These are phyloP conservation scores for Hypanus sabinus DNA, from an alignment of 2,113 vertebrate species.

Conservation along the genomic window DNA sequence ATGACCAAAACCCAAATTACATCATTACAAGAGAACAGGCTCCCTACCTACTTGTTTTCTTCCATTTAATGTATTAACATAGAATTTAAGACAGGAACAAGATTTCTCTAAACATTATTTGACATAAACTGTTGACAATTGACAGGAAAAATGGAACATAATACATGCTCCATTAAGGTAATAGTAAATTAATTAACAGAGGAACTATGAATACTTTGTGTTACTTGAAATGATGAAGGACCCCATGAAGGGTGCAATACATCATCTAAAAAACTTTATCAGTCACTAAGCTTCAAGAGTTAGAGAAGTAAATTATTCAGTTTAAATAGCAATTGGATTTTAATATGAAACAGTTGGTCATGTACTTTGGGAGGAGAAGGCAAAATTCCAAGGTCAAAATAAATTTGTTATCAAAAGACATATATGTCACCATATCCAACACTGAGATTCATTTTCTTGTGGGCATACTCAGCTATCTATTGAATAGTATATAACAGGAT, in stretches of 20 bases:
- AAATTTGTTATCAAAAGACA: too few species aligned
- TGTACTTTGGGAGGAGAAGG: not conserved
- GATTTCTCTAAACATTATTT: not conserved
- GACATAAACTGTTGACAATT: constrained; percentile 2
- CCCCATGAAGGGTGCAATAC: not conserved
- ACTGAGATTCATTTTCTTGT: too few species aligned
- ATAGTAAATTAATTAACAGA: not conserved
- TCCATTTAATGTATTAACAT: constrained; percentile 11
- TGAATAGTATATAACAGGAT: too few species aligned
- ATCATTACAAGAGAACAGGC: constrained; percentile 51
- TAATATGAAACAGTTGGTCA: too few species aligned
- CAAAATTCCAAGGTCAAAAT: too few species aligned
- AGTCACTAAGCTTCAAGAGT: not conserved
- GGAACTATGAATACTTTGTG: not conserved
- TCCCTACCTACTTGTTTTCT: constrained; percentile 19
- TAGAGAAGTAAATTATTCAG: not conserved
- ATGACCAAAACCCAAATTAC: constrained; percentile 68
- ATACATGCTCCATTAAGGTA: constrained; percentile 1
- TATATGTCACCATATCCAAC: too few species aligned
- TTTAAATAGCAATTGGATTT: too few species aligned
- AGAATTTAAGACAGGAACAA: not conserved
- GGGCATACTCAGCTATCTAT: too few species aligned
- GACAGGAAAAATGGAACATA: not conserved
- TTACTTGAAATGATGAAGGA: not conserved
- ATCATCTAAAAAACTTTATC: not conserved